Conservation (phyloP, 1,140 invertebrate species). For the Leptinotarsa undecemlineata region DNA sequence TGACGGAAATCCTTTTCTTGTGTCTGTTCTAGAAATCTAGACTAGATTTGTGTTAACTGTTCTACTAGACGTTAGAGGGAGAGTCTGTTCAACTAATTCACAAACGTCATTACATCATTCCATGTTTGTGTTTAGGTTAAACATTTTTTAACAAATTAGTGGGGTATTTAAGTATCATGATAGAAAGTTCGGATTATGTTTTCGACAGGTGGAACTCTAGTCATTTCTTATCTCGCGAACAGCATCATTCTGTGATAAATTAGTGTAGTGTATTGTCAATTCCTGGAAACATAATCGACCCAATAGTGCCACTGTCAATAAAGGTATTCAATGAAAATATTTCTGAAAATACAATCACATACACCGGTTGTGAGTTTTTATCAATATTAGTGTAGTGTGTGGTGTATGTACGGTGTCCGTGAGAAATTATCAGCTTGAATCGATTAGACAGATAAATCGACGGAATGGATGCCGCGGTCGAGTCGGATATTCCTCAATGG, state of each 20-base stretch:
- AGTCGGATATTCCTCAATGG: constrained; percentile 42
- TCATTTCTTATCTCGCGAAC: constrained; percentile 17
- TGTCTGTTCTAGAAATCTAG: no score
- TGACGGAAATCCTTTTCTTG: background rate
- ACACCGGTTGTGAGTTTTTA: background rate
- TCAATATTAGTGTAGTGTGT: constrained; percentile 1
- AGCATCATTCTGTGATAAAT: constrained; percentile 31
- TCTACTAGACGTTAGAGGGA: background rate
- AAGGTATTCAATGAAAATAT: background rate
- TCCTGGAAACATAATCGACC: constrained; percentile 14
- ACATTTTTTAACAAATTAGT: constrained; percentile 18
- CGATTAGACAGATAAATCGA: background rate
- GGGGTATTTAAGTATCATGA: constrained; percentile 16
- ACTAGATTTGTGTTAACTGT: background rate
- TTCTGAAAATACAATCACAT: background rate
- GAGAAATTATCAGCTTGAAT: constrained; percentile 8
- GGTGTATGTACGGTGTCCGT: background rate
- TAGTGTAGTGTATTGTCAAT: constrained; percentile 25
- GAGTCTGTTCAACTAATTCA: background rate
- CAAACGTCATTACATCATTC: constrained; percentile 25
- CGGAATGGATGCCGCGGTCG: background rate
- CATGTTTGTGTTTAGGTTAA: constrained; percentile 23
- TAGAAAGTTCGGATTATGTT: constrained; percentile 27
- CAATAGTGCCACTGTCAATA: background rate
- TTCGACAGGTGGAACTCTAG: constrained; percentile 28